Evolutionary conservation across 92 coral and sea anemone species (phyloP).

Genomic region (Parazoanthus swiftii): DNA sequence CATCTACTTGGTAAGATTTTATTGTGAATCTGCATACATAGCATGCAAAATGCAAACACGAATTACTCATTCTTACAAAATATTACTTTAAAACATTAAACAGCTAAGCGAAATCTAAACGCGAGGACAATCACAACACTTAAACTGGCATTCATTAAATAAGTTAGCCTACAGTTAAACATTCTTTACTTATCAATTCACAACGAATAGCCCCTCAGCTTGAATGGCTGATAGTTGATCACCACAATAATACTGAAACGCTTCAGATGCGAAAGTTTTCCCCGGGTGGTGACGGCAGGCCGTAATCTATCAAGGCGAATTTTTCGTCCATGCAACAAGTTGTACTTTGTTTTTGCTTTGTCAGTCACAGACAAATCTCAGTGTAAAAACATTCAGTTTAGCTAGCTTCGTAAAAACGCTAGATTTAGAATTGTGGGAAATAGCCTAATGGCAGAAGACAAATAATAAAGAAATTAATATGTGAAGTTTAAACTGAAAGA

Average conservation of each 20-base stretch:
- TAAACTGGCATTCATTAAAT: background rate
- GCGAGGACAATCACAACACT: background rate
- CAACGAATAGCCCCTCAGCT: background rate
- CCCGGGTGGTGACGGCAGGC: too few relatives aligned
- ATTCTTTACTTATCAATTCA: constrained; percentile 8
- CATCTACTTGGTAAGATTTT: background rate
- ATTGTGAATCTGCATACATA: background rate
- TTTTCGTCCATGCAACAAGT: too few relatives aligned
- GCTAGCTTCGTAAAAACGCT: too few relatives aligned
- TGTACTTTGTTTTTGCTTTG: too few relatives aligned
- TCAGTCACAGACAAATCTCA: too few relatives aligned
- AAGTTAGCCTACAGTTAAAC: constrained; percentile 14
- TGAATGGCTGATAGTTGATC: background rate
- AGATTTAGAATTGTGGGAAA: too few relatives aligned
- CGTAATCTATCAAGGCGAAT: too few relatives aligned
- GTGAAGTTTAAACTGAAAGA: background rate
- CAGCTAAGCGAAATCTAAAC: background rate
- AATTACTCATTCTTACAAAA: background rate
- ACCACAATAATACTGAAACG: background rate
- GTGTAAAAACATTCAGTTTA: too few relatives aligned
- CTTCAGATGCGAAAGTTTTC: background rate
- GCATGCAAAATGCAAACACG: background rate
- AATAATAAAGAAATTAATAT: too few relatives aligned
- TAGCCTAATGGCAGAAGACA: background rate
- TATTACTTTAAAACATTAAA: background rate